phyloP scores from a whole-genome alignment of 1,140 invertebrate species.

The Drosophila grimshawi region DNA sequence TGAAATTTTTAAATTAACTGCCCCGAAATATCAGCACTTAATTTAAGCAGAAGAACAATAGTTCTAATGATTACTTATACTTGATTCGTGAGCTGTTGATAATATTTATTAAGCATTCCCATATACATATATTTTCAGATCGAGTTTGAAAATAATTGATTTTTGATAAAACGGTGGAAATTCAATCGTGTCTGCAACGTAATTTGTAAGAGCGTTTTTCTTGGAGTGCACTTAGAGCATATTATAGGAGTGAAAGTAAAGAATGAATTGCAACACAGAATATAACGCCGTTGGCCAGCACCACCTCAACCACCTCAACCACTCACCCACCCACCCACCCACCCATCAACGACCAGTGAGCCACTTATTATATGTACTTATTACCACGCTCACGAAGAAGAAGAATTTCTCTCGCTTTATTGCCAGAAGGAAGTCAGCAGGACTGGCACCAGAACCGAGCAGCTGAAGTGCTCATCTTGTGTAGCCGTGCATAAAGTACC shows the following conservation, averaged over 20 bases:
- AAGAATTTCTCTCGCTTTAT: neutral
- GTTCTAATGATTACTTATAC: too few species aligned
- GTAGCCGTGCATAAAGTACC: neutral
- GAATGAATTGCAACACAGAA: neutral
- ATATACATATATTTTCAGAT: too few species aligned
- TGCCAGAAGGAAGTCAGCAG: neutral
- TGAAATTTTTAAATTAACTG: too few species aligned
- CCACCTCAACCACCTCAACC: neutral
- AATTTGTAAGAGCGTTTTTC: neutral
- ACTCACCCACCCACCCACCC: neutral
- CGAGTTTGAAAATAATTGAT: too few species aligned
- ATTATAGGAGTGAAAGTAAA: neutral
- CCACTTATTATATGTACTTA: slow-evolving; percentile 1
- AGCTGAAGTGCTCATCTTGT: neutral
- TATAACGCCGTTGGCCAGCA: neutral
- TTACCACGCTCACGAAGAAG: neutral
- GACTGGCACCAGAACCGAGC: neutral
- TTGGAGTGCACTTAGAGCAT: neutral
- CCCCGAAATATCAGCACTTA: too few species aligned
- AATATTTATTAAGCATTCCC: too few species aligned
- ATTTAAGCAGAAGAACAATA: too few species aligned
- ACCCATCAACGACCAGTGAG: neutral
- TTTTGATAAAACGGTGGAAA: too few species aligned
- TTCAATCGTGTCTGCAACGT: too few species aligned
- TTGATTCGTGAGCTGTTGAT: too few species aligned